Base-by-base conservation (phyloP, 2,888 invertebrate genomes). In the Perizoma affinitatum region DNA sequence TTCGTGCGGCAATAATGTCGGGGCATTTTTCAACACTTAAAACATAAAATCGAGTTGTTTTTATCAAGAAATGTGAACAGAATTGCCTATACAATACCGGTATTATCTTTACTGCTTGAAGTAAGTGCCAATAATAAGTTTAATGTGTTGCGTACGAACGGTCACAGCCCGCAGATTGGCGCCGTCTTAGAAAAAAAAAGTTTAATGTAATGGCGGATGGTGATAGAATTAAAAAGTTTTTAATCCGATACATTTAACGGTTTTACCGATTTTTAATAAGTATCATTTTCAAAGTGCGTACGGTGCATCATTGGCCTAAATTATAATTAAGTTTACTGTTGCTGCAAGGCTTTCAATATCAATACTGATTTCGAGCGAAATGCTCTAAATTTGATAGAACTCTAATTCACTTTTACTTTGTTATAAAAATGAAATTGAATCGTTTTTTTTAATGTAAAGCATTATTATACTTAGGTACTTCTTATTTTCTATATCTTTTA, bases 61-160 rank as follows among this genome's bases (percentile, higher is more conserved):
- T 88, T 88, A 88, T 86, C 87, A 78, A 77, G 75, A 82, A 85
- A 86, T 86, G 83, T 83, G 84, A 82, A 87, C 84, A 80, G 77
- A 86, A 87, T 81, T 78, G 78, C 83, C 80, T 83, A 80, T 85
- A 87, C 86, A 86, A 88, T 87, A 84, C 80, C 75, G 81, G 82
- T 75, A 83, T 87, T 87, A 89, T 89, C 87, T 88, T 88, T 87
- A 88, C 80, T 81, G 82, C 82, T 75, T 71, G 71, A 70, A 83
- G 79, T 88, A 86, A 90, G 84, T 85, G 85, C 80, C 84, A 86
- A 87, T 89, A 88, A 88, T 84, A 85, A 84, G 82, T 88, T 88
- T 85, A 86, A 86, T 84, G 84, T 73, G 74, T 74, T 72, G 75
- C 68, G 77, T 74, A 75, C 62, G 53, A 46, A 34, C 57, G 63